Evolutionary conservation across 2,113 vertebrate genomes (phyloP).

Genomic region (Alaudala cheleensis): DNA sequence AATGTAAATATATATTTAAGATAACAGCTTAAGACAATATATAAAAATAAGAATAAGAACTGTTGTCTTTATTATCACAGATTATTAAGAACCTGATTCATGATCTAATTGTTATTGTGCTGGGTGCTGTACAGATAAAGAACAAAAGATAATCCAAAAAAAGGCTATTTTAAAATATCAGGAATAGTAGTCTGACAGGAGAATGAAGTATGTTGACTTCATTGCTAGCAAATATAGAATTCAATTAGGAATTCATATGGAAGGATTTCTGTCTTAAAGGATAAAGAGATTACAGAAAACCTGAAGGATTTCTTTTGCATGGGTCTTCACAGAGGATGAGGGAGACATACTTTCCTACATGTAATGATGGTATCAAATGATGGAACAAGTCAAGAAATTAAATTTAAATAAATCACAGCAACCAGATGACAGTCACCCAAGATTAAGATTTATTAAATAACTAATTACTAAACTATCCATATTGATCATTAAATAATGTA

Average conservation of each 20-base stretch:
- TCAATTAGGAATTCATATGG: not conserved
- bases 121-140: not conserved
- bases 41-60: not conserved
- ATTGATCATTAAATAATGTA: not conserved
- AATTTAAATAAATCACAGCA: not conserved
- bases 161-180: not conserved
- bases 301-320: not conserved
- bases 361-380: not conserved
- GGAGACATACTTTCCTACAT: not conserved
- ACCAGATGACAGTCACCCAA: not conserved
- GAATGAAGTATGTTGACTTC: not conserved
- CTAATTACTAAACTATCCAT: not conserved
- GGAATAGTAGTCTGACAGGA: not conserved
- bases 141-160: not conserved
- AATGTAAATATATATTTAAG: not conserved
- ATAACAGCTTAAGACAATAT: not conserved
- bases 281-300: not conserved
- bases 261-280: not conserved
- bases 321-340: not conserved
- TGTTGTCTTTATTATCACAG: not conserved
- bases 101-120: not conserved
- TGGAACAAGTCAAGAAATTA: not conserved
- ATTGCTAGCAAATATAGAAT: not conserved
- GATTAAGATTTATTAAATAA: not conserved
- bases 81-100: not conserved